phyloP scores from a whole-genome alignment of 2,888 invertebrate genomes.

The Eupithecia inturbata region DNA sequence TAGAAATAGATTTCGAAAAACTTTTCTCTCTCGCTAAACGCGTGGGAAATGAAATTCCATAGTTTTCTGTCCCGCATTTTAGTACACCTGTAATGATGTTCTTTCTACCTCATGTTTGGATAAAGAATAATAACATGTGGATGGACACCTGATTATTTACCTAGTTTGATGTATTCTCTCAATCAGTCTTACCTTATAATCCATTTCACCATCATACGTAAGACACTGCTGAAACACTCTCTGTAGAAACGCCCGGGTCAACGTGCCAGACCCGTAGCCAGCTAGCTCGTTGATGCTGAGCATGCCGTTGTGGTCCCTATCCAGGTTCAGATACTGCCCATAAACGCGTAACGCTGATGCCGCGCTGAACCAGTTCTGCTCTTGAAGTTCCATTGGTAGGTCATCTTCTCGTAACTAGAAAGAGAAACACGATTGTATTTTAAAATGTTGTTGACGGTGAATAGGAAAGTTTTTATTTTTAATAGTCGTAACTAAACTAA shows the following conservation, averaged over 20 bases:
- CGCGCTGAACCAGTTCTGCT: slow-evolving; percentile 96
- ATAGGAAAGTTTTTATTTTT: too few relatives aligned
- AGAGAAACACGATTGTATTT: neutral
- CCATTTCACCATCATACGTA: slow-evolving; percentile 97
- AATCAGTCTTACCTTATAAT: slow-evolving; percentile 96
- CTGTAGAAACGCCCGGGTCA: slow-evolving; percentile 95
- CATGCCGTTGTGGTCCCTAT: slow-evolving; percentile 98
- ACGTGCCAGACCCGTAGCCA: slow-evolving; percentile 95
- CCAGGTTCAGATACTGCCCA: slow-evolving; percentile 96
- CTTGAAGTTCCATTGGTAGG: slow-evolving; percentile 91
- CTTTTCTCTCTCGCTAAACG: too few relatives aligned
- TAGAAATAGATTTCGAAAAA: too few relatives aligned
- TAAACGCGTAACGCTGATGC: slow-evolving; percentile 95
- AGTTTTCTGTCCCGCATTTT: too few relatives aligned
- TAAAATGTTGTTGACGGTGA: too few relatives aligned
- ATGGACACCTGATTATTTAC: too few relatives aligned
- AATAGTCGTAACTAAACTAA: too few relatives aligned
- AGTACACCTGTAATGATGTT: too few relatives aligned
- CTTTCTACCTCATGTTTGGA: too few relatives aligned
- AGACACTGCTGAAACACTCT: slow-evolving; percentile 97
- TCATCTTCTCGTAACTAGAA: slow-evolving; percentile 91
- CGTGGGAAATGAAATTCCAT: too few relatives aligned
- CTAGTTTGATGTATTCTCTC: too few relatives aligned
- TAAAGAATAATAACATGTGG: too few relatives aligned
- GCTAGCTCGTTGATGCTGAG: slow-evolving; percentile 95